Base-by-base conservation (phyloP, 1,140 invertebrate species). In the Drosophila carrolli region DNA sequence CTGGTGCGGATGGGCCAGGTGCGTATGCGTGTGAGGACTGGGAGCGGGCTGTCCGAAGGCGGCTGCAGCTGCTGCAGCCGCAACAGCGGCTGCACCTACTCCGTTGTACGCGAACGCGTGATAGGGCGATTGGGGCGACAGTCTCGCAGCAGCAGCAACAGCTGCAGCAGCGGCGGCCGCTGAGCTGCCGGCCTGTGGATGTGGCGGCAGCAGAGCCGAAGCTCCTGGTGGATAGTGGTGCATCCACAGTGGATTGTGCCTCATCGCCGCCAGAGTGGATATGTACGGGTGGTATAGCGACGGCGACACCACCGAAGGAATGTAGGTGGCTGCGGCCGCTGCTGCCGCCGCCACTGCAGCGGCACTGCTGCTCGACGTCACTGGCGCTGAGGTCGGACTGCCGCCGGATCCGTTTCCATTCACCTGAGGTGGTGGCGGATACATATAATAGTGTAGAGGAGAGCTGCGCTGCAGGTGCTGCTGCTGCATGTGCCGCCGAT, bases 191-290 rank as follows among this genome's bases (percentile, higher is more conserved):
- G 77, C 35, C 47, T 80, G 77, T 47, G 80, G 60, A 61, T 81
- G 78, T 55, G 61, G 58, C 11, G 83, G 57, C 44, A 75, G 58
- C 41, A 80, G 68, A 11, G 82, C 67, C 23, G 83, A 48, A 6
- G 93, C 93, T 56, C 93, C 93, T 51, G 93, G 92, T 48, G 93
- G 93, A 75, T 94, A 94, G 61, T 86, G 83, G 54, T 94, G 93
- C 92, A 93, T 93, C 93, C 93, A 94, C 58, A 94, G 61, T 29
- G 94, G 93, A 57, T 93, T 91, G 44, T 91, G 90, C 53, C 89
- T 71, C 58, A 92, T 46, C 2, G 91, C 91, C 46, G 89, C 83
- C 40, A 92, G 56, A 19, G 91, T 86, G 10, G 90, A 78, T 72
- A 94, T 92, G 67, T 94, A 94, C 4, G 93, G 93, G 81, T 92